Evolutionary conservation across 2,797 vertebrate species (phyloP), one percentile per base, ranked within the genome.

Genomic region (Periparus ater): DNA sequence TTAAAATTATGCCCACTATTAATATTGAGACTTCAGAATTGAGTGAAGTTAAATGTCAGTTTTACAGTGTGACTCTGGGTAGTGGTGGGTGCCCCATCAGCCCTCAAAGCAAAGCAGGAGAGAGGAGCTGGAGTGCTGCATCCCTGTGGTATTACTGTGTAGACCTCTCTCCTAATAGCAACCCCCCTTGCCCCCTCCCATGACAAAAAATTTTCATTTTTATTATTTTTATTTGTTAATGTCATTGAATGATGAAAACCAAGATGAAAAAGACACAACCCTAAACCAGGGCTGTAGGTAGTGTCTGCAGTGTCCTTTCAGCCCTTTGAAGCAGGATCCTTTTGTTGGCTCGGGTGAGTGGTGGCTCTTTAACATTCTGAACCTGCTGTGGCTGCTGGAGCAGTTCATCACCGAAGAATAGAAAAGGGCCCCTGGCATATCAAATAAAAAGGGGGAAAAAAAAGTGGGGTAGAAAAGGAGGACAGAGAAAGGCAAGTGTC

Each of bases 341-440:
- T 98, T 97, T 98, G 98, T 98, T 45, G 21, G 96, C 95, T 98
- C 97, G 93, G 94, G 96, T 95, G 97, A 70, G 61, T 77, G 27
- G 85, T 12, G 19, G 84, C 96, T 97, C 92, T 97, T 98, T 98
- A 97, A 95, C 97, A 98, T 98, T 98, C 97, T 96, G 93, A 97
- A 96, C 88, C 86, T 96, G 95, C 95, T 93, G 93, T 79, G 91
- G 95, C 93, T 98, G 97, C 96, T 88, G 92, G 83, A 96, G 95
- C 94, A 96, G 94, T 97, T 98, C 96, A 97, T 97, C 95, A 95
- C 58, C 65, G 78, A 91, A 97, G 96, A 97, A 97, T 85, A 96
- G 96, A 93, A 96, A 96, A 97, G 93, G 94, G 88, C 89, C 92
- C 85, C 95, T 94, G 96, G 96, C 96, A 97, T 97, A 97, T 96